Evolutionary conservation across 2,888 invertebrate genomes (phyloP), one percentile per base, ranked within the genome.

Genomic region (Andrena trimmerana): DNA sequence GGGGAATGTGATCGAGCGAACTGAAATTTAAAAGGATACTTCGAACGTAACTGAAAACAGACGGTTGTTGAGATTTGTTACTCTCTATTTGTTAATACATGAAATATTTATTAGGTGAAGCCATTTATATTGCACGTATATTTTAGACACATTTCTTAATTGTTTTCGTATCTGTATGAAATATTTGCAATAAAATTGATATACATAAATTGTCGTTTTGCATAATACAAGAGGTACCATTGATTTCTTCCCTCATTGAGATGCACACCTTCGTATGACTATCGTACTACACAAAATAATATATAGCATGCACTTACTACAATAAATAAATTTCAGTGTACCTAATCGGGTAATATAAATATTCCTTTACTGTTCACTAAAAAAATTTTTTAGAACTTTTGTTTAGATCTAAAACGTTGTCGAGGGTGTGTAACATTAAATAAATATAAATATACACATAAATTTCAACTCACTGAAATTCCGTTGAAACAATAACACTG

Each of bases 151-250:
- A 84, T 70, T 79, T 76, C 27, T 48, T 76, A 78, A 69, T n/a
- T 36, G 62, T 81, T 69, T 72, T 59, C 27, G 62, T 78, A 83
- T 62, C 62, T 83, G 83, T 83, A 83, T 52, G 74, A 83, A 81
- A 69, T 72, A 78, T 78, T 84, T 70, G 62, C 71, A 86, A 86
- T 86, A 86, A 86, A 86, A 75, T 78, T 77, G 57, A 81, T 80
- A 80, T 76, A 75, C 60, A 71, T 68, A 73, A 42, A 78, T 48
- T 48, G 54, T 71, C 42, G 71, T 83, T 76, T 76, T 75, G 70
- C 73, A 69, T 65, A 75, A 78, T 8, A 50, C n/a, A 72, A 52
- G 31, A 62, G 76, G 31, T 36, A 27, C 60, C 60, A 66, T 54
- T 80, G 57, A 74, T 20, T 16, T 50, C 13, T 42, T 59, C 7